Evolutionary conservation across 2,113 vertebrate species (phyloP).

Genomic region (Delphinapterus leucas): DNA sequence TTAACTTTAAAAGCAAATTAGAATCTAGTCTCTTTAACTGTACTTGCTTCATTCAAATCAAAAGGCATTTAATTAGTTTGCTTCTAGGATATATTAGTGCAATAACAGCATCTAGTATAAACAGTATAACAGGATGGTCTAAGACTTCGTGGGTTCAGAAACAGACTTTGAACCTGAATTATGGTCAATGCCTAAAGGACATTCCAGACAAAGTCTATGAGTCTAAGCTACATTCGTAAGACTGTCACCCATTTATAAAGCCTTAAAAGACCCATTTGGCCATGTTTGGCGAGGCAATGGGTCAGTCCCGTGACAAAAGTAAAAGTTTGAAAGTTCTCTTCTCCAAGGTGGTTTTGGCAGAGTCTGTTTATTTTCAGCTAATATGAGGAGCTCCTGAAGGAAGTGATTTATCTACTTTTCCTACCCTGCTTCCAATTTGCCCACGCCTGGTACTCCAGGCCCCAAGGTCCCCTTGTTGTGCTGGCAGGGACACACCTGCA

Average conservation of each 20-base stretch:
- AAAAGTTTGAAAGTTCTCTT: not conserved
- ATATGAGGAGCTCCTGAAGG: not conserved
- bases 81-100: slow-evolving; percentile 70
- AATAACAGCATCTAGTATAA: slow-evolving; percentile 70
- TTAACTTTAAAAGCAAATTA: slow-evolving; percentile 79
- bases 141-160: not conserved
- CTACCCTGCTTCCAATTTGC: not conserved
- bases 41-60: slow-evolving; percentile 79
- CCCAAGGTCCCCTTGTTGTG: not conserved
- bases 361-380: not conserved
- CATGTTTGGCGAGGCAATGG: not conserved
- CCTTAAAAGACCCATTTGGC: not conserved
- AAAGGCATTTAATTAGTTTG: slow-evolving; percentile 81
- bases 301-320: not conserved
- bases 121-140: slow-evolving; percentile 66
- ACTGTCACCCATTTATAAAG: not conserved
- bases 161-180: slow-evolving; percentile 49
- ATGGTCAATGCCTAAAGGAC: not conserved
- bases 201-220: not conserved
- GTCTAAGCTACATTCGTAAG: not conserved
- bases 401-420: not conserved
- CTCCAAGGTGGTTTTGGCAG: not conserved
- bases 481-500: not conserved
- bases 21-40: slow-evolving; percentile 73
- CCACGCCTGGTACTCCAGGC: not conserved